Evolutionary conservation across 64 coral and sea anemone genomes (phyloP).

Genomic region (Stichodactyla helianthus): DNA sequence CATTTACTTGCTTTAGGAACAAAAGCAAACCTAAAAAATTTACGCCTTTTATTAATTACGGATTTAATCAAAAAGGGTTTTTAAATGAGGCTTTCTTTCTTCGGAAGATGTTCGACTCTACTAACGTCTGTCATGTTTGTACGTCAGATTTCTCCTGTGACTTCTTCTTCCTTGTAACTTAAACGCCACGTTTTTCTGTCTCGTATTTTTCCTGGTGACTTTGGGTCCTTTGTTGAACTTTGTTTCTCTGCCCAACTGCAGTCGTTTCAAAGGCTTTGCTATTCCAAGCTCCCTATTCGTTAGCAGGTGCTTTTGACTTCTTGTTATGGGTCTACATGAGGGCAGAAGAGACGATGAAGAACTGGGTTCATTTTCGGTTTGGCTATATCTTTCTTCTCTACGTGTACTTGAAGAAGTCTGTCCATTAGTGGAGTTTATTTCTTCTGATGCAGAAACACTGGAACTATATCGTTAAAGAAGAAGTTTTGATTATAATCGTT

Average conservation of each 20-base stretch:
- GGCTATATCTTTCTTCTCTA: not conserved
- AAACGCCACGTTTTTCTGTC: not conserved
- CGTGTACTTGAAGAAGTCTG: not conserved
- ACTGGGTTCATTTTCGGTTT: not conserved
- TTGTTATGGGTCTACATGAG: not conserved
- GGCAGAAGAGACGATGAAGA: not conserved
- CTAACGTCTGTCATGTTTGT: constrained; percentile 2
- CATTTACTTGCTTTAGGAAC: no score
- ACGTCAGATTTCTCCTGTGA: constrained; percentile 19
- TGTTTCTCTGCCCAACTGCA: not conserved
- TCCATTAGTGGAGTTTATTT: not conserved
- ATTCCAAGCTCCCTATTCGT: not conserved
- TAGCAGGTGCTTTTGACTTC: not conserved
- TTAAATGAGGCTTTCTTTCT: not conserved
- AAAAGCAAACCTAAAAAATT: no score
- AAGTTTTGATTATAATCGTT: not conserved
- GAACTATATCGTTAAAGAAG: not conserved
- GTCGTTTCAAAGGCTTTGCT: constrained; percentile 1
- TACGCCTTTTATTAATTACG: not conserved
- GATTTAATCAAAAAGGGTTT: not conserved
- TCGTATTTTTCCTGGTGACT: not conserved
- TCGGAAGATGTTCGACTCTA: not conserved
- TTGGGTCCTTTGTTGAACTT: not conserved
- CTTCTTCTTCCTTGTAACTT: constrained; percentile 1
- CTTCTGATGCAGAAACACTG: not conserved